These are phyloP conservation scores for Tethea ocularis DNA, from an alignment of 2,888 invertebrate species.

Conservation along the genomic window DNA sequence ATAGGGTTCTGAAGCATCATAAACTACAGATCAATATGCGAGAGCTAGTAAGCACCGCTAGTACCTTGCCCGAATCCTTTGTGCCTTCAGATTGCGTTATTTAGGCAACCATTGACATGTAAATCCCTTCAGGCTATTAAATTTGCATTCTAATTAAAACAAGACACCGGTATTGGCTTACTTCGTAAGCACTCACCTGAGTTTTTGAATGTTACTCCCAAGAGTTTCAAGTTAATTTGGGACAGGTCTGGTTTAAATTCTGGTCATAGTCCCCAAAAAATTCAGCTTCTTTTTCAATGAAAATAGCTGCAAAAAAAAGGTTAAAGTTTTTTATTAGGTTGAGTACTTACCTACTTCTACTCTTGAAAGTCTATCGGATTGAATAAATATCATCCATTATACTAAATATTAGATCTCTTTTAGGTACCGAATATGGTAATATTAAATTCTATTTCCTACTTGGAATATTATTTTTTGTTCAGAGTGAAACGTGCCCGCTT, in stretches of 20 bases:
- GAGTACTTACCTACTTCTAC: neutral
- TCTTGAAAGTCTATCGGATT: neutral
- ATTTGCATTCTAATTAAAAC: slow-evolving; percentile 82
- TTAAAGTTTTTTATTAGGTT: neutral
- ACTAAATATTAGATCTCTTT: too few species aligned
- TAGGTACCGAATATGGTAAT: too few species aligned
- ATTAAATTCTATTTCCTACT: slow-evolving; percentile 7
- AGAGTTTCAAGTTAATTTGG: slow-evolving; percentile 24
- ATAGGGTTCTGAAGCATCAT: slow-evolving; percentile 51
- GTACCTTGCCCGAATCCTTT: slow-evolving; percentile 58
- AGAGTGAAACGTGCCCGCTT: slow-evolving; percentile 42
- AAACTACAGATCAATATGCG: slow-evolving; percentile 63
- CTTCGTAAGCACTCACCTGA: slow-evolving; percentile 46
- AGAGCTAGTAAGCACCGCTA: slow-evolving; percentile 47
- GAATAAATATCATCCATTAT: too few species aligned
- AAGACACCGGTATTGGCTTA: slow-evolving; percentile 61
- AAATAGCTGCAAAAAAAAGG: neutral
- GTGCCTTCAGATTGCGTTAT: slow-evolving; percentile 71
- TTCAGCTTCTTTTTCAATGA: neutral
- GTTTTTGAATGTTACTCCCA: slow-evolving; percentile 37
- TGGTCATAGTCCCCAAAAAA: neutral
- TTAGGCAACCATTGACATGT: slow-evolving; percentile 80
- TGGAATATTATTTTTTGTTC: slow-evolving; percentile 7
- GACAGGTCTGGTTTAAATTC: slow-evolving; percentile 10
- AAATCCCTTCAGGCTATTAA: slow-evolving; percentile 79